Base-by-base conservation (phyloP, 2,113 vertebrate species). In the Atlantisia rogersi region DNA sequence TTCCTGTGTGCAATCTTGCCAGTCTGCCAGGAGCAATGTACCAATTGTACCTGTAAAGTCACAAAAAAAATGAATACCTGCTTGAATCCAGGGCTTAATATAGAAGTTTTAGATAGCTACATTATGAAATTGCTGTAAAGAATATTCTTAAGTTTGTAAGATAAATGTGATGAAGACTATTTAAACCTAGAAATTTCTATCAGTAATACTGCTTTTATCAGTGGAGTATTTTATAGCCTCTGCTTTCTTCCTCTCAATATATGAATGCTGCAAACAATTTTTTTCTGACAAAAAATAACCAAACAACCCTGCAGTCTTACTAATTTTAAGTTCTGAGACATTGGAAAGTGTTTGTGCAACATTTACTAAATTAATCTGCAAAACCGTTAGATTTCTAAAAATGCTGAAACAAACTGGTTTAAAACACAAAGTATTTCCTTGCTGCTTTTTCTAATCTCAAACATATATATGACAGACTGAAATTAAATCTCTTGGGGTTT, bases 101-200 rank as follows among this genome's bases (percentile, higher is more conserved):
- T 78, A 90, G 77, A 91, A 87, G 76, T 46, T 93, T 96, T 90
- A 86, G 86, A 91, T 80, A 90, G 85, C 63, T 92, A 31, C 82
- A 73, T 87, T 88, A 86, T 55, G 70, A 90, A 67, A 55, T 26
- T 81, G 42, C 87, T 92, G 7, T 75, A 94, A 97, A 94, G 83
- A 53, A 95, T 92, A 93, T 95, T 73, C n/a, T 86, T 75, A 76
- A 83, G 63, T 94, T 97, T 92, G 55, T 67, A 86, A 92, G 60
- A 93, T n/a, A 50, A 89, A 63, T 75, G 74, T 56, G 70, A 70
- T 75, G 80, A 86, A n/a, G 17, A 71, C 17, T 29, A 83, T 52
- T 79, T 73, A 84, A 80, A 92, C 68, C 74, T 26, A 67, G 59
- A 81, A 76, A 55, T 73, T 87, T 87, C 73, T 92, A 70, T 92